A percentile compares a stretch with the other conserved stretches of the same genome.
These are phyloP conservation scores for Babyrousa celebensis DNA, from an alignment of 2,797 vertebrate species.

Conservation along the genomic window DNA sequence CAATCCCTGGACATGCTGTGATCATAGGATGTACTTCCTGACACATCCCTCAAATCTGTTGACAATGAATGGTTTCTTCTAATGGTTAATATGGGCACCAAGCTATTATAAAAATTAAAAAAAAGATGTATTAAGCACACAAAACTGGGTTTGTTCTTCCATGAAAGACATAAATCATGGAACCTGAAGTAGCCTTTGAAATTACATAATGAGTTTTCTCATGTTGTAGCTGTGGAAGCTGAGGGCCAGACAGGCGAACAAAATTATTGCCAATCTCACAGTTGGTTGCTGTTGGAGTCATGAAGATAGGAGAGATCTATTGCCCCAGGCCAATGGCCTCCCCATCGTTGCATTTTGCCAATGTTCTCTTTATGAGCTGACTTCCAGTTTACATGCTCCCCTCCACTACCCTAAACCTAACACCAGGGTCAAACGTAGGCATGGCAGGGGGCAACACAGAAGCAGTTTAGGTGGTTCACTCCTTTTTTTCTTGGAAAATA, in stretches of 20 bases:
- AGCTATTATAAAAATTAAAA: neutral
- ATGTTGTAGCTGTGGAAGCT: neutral
- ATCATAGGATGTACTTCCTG: neutral
- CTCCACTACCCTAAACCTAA: neutral
- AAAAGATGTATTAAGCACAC: neutral
- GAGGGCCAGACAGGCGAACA: neutral
- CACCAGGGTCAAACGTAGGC: neutral
- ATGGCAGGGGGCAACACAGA: neutral
- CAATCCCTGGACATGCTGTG: neutral
- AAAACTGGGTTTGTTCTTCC: neutral
- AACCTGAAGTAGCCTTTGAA: constrained; percentile 27
- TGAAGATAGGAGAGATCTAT: neutral
- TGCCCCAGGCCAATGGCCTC: neutral
- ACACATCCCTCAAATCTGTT: neutral
- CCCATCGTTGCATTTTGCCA: neutral
- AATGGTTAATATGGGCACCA: neutral
- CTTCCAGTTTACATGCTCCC: neutral
- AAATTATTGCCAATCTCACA: neutral
- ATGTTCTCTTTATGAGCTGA: neutral
- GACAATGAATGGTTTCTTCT: neutral
- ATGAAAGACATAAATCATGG: neutral
- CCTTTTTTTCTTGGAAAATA: neutral
- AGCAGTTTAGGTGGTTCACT: neutral
- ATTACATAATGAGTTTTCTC: neutral
- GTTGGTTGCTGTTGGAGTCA: neutral